Evolutionary conservation across 2,888 invertebrate species (phyloP).

Genomic region (Chrysopilus asiliformis): DNA sequence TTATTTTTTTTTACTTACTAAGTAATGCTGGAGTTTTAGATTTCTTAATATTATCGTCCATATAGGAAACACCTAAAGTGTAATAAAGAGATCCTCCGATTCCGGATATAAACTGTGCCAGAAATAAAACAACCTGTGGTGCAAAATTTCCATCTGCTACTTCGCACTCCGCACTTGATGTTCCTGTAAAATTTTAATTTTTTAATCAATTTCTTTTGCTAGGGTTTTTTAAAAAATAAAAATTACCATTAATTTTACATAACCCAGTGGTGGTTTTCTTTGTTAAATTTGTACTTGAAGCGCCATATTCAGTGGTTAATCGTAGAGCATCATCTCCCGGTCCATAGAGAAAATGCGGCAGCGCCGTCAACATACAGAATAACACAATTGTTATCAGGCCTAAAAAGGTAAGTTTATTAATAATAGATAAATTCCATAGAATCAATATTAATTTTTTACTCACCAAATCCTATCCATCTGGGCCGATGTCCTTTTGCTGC

Average conservation of each 20-base stretch:
- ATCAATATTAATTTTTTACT: neutral
- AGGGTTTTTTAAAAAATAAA: too few relatives aligned
- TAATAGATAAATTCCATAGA: too few relatives aligned
- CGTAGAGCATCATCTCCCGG: constrained; percentile 51
- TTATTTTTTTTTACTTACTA: constrained; percentile 40
- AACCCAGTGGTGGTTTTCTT: too few relatives aligned
- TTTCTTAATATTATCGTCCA: constrained; percentile 64
- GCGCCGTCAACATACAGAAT: constrained; percentile 51
- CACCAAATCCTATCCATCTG: constrained; percentile 52
- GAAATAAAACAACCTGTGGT: constrained; percentile 48
- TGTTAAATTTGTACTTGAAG: too few relatives aligned
- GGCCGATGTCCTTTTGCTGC: constrained; percentile 58
- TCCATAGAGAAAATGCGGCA: constrained; percentile 56
- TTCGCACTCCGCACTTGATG: constrained; percentile 36
- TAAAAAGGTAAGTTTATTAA: constrained; percentile 14
- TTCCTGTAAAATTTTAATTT: constrained; percentile 6
- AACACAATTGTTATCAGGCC: constrained; percentile 45
- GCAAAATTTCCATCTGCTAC: constrained; percentile 44
- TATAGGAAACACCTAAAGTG: constrained; percentile 55
- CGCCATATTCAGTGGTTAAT: constrained; percentile 46
- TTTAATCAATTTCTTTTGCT: too few relatives aligned
- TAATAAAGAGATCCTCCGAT: constrained; percentile 56
- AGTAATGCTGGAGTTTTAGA: constrained; percentile 57
- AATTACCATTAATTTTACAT: too few relatives aligned
- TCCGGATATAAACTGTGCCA: constrained; percentile 56